Evolutionary conservation across 2,113 vertebrate genomes (phyloP).

Genomic region (Bufo bufo): DNA sequence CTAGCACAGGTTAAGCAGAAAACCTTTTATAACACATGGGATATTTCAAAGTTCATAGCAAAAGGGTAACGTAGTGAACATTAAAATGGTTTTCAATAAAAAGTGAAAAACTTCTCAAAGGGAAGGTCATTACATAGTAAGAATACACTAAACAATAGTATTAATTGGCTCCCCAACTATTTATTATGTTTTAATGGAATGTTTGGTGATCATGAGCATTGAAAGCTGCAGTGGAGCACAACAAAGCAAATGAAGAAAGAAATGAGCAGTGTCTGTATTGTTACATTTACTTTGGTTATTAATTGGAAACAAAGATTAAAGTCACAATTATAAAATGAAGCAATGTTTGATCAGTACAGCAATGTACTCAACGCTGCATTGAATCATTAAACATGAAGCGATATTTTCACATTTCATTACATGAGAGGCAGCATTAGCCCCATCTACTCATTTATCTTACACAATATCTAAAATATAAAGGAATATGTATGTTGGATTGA

Average conservation of each 20-base stretch:
- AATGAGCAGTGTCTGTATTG: slow-evolving; percentile 24
- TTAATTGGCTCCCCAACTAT: slow-evolving; percentile 35
- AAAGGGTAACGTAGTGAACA: not conserved
- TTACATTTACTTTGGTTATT: slow-evolving; percentile 39
- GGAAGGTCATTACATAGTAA: not conserved
- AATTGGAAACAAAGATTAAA: slow-evolving; percentile 43
- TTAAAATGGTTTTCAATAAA: not conserved
- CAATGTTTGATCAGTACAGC: slow-evolving; percentile 29
- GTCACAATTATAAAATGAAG: slow-evolving; percentile 49
- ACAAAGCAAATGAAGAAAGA: slow-evolving; percentile 30
- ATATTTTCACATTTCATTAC: slow-evolving; percentile 50
- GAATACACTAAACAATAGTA: not conserved
- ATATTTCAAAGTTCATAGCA: not conserved
- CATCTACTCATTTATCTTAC: slow-evolving; percentile 33
- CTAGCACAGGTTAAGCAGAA: not conserved
- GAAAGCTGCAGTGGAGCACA: not conserved
- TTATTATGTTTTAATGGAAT: slow-evolving; percentile 26
- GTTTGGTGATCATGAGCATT: slow-evolving; percentile 26
- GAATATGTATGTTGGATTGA: slow-evolving; percentile 23
- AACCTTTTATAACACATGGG: not conserved
- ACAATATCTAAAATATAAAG: slow-evolving; percentile 34
- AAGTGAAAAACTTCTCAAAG: slow-evolving; percentile 18
- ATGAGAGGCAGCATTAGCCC: slow-evolving; percentile 26
- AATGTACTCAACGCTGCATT: slow-evolving; percentile 24
- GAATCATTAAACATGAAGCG: slow-evolving; percentile 45